Conservation (phyloP, 2,797 vertebrate species). For the Myoxocephalus aenaeus region DNA sequence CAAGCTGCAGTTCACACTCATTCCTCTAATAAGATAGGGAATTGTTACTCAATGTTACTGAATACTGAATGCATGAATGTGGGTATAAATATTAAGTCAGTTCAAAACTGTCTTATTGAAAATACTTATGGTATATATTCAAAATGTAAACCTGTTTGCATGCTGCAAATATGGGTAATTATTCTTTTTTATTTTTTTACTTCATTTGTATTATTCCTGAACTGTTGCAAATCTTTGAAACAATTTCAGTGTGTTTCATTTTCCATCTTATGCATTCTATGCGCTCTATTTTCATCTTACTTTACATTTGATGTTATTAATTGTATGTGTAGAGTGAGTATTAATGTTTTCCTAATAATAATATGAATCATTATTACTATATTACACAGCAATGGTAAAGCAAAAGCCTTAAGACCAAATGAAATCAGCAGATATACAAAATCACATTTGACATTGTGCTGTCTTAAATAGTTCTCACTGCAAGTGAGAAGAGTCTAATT, state of each 20-base stretch:
- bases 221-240: neutral
- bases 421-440: conserved; percentile 1
- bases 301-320: no score
- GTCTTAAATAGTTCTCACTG: conserved; percentile 7
- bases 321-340: no score
- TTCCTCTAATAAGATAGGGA: conserved; percentile 60
- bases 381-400: neutral
- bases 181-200: neutral
- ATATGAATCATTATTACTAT: neutral
- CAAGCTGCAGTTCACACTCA: conserved; percentile 48
- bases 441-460: conserved; percentile 5
- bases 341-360: no score
- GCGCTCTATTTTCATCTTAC: no score
- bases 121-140: neutral
- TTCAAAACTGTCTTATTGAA: neutral
- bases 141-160: neutral
- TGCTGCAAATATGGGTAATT: neutral
- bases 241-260: no score
- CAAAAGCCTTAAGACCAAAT: conserved; percentile 2
- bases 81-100: neutral
- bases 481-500: conserved; percentile 30
- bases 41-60: conserved; percentile 40
- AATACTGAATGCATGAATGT: neutral
- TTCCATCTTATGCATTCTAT: no score
- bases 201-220: neutral